Evolutionary conservation across 2,888 invertebrate species (phyloP).

Genomic region (Ischnus inquisitorius): DNA sequence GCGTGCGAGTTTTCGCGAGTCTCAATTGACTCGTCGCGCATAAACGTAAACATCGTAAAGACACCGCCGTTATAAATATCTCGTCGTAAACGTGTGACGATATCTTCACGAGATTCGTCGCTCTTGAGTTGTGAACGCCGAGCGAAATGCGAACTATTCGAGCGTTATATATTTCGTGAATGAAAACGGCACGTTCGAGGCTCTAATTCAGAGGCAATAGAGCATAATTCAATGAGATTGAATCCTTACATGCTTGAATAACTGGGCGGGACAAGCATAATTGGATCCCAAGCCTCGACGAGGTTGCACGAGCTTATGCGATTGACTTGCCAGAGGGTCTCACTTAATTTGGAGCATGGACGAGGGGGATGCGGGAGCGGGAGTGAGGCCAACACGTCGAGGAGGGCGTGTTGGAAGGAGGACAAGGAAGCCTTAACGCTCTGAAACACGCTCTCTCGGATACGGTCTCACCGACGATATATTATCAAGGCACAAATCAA

Average conservation of each 20-base stretch:
- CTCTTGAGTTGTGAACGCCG: too few relatives aligned
- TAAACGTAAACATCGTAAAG: too few relatives aligned
- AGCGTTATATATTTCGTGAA: background rate
- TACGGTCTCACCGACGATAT: constrained; percentile 55
- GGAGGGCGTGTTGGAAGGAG: background rate
- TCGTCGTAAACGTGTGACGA: too few relatives aligned
- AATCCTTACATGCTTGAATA: constrained; percentile 1
- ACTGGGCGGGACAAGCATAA: constrained; percentile 1
- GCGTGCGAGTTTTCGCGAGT: too few relatives aligned
- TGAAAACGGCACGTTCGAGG: background rate
- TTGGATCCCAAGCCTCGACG: constrained; percentile 23
- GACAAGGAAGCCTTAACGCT: constrained; percentile 29
- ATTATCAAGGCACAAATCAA: constrained; percentile 65
- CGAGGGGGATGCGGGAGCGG: background rate
- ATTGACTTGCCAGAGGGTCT: constrained; percentile 63
- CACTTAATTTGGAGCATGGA: constrained; percentile 53
- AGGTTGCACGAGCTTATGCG: constrained; percentile 53
- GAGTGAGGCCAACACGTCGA: background rate
- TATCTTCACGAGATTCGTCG: too few relatives aligned
- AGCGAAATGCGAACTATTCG: too few relatives aligned
- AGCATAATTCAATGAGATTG: constrained; percentile 20
- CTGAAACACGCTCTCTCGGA: constrained; percentile 43
- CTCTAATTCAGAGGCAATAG: background rate
- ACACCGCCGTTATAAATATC: too few relatives aligned
- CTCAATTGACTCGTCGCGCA: too few relatives aligned